Percentiles rank a stretch among this genome's conserved stretches.
Evolutionary conservation across 2,797 vertebrate genomes (phyloP).

Genomic region (Sylvia borin): DNA sequence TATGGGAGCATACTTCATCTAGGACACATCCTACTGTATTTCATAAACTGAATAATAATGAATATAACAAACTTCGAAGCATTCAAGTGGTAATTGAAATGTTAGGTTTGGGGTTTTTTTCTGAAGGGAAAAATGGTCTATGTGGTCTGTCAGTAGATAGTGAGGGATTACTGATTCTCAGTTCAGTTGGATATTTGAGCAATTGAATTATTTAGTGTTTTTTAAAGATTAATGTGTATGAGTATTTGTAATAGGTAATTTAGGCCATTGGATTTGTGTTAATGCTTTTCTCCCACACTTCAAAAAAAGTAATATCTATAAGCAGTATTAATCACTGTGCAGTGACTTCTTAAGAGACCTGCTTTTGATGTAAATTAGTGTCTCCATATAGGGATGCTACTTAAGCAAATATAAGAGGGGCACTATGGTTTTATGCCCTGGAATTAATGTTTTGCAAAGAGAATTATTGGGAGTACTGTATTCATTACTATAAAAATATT

Average conservation of each 20-base stretch:
- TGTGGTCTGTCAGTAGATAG: neutral
- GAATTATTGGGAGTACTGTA: neutral
- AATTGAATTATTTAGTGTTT: neutral
- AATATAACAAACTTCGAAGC: neutral
- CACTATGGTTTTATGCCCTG: neutral
- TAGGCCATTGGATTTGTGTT: neutral
- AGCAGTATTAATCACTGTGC: neutral
- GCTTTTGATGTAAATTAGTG: neutral
- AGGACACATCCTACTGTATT: neutral
- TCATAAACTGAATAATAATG: neutral
- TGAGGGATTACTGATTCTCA: neutral
- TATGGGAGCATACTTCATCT: neutral
- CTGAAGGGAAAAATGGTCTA: rapidly evolving
- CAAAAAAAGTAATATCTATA: neutral
- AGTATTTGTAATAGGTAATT: neutral
- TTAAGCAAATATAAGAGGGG: neutral
- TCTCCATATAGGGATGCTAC: neutral
- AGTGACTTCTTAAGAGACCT: neutral
- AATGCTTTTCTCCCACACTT: neutral
- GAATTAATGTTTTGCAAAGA: neutral
- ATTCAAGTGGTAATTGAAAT: neutral
- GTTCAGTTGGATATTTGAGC: neutral
- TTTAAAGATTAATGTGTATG: neutral
- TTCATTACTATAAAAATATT: neutral
- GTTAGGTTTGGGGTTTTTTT: rapidly evolving